Conservation (phyloP, 2,888 invertebrate species). For the Eupithecia pulchellata region DNA sequence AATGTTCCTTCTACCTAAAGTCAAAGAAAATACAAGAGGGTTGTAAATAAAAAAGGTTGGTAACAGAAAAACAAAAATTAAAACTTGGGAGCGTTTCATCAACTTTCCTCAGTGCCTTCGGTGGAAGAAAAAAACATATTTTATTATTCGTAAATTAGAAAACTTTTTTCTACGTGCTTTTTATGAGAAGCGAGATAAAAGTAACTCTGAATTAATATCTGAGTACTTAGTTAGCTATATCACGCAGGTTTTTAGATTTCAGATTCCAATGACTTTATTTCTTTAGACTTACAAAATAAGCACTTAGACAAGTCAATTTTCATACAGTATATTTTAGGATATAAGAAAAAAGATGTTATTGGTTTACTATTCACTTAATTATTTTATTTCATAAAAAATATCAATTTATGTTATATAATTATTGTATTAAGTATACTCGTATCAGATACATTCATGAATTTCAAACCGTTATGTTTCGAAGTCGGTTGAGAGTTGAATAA, state of each 20-base stretch:
- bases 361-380: no score
- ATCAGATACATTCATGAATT: not conserved
- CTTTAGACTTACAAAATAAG: no score
- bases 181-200: slow-evolving; percentile 55
- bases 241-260: no score
- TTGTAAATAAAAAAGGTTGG: slow-evolving; percentile 69
- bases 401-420: no score
- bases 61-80: slow-evolving; percentile 74
- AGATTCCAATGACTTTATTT: no score
- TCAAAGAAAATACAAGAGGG: slow-evolving; percentile 60
- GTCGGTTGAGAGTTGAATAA: slow-evolving; percentile 23
- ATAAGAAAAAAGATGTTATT: no score
- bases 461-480: not conserved
- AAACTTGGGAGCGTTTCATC: slow-evolving; percentile 75
- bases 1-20: slow-evolving; percentile 41
- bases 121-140: slow-evolving; percentile 70
- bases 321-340: no score
- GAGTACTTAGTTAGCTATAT: slow-evolving; percentile 24
- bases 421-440: no score
- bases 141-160: slow-evolving; percentile 80
- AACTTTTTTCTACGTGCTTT: slow-evolving; percentile 72
- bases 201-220: slow-evolving; percentile 31
- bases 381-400: no score
- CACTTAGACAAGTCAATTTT: no score
- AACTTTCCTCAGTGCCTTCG: slow-evolving; percentile 69